Base-by-base conservation (phyloP, 1,140 invertebrate species). In the Bombus soroeensis region DNA sequence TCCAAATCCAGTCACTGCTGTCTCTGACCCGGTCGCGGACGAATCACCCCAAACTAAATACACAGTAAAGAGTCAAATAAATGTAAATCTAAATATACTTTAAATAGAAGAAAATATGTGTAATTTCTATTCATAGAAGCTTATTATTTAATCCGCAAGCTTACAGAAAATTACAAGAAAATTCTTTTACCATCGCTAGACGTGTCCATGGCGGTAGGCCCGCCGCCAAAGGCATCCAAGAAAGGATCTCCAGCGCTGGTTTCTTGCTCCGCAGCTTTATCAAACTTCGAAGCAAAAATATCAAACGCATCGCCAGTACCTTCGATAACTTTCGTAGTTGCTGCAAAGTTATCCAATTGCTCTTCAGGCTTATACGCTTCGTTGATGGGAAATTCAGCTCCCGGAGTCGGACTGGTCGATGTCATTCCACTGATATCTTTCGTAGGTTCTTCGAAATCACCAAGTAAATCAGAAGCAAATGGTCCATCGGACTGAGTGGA, bases 201-300 rank as follows among this genome's bases (percentile, higher is more conserved):
- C 8, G 95, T 95, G 64, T 95, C 94, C 94, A 94, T 95, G 74
- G 90, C 94, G 68, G 88, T 93, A 64, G 92, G 90, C 43, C 93
- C 94, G 13, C 88, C 90, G 10, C 93, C 95, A 81, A 96, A 96
- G 0, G 96, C 95, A 90, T 96, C 96, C 66, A 95, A 95, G 81
- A 96, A 96, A 0, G 96, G 94, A 91, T 96, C 96, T 41, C 92
- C 89, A 0, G 75, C 80, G 83, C 86, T 88, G 89, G 93, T 88
- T 89, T 96, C 94, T 73, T 94, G 92, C 92, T 97, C 96, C 18
- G 96, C 96, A 8, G 96, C 96, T 70, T 96, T 97, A 75, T 98
- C 98, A 90, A 98, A 98, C 93, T 98, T 98, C 2, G 97, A 97
- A 5, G 98, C 97, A 91, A 98, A 98, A 2, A 97, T 98, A 94